These are phyloP conservation scores for Linhomoeus sp. DNA, from an alignment of 2,888 invertebrate genomes.

Conservation along the genomic window DNA sequence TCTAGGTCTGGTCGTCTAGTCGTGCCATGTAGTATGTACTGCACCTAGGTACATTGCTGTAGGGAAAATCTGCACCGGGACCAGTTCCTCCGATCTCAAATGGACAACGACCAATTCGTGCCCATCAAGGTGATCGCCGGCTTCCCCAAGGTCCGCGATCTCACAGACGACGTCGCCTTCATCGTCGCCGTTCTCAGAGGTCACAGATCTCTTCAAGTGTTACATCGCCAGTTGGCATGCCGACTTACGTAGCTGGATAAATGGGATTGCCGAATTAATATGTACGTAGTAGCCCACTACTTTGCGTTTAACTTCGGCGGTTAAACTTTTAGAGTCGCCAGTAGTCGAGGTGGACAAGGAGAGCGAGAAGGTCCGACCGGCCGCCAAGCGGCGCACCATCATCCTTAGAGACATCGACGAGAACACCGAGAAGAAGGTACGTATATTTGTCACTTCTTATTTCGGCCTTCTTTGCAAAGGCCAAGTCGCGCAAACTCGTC, in stretches of 20 bases:
- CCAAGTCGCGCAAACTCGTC: no score
- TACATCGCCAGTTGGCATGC: no score
- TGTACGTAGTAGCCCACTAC: no score
- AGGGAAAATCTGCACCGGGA: slow-evolving; percentile 74
- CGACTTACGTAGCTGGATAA: no score
- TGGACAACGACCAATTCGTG: slow-evolving; percentile 81
- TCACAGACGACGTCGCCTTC: slow-evolving; percentile 59
- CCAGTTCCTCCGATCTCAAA: slow-evolving; percentile 68
- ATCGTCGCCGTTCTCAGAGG: slow-evolving; percentile 60
- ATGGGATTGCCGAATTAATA: no score
- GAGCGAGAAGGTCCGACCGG: slow-evolving; percentile 63
- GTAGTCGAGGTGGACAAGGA: slow-evolving; percentile 71
- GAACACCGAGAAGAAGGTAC: slow-evolving; percentile 53
- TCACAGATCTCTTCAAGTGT: no score
- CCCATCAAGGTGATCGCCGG: slow-evolving; percentile 70
- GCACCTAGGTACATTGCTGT: slow-evolving; percentile 13
- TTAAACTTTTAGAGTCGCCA: slow-evolving; percentile 63
- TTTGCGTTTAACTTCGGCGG: no score
- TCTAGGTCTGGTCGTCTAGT: background rate
- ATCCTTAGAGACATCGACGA: slow-evolving; percentile 68
- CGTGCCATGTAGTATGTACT: background rate
- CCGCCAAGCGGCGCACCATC: slow-evolving; percentile 66
- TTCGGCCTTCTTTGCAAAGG: no score
- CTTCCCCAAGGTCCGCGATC: slow-evolving; percentile 65
- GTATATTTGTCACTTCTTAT: slow-evolving; percentile 24